Base-by-base conservation (phyloP, 2,113 vertebrate species). In the Eleginops maclovinus region DNA sequence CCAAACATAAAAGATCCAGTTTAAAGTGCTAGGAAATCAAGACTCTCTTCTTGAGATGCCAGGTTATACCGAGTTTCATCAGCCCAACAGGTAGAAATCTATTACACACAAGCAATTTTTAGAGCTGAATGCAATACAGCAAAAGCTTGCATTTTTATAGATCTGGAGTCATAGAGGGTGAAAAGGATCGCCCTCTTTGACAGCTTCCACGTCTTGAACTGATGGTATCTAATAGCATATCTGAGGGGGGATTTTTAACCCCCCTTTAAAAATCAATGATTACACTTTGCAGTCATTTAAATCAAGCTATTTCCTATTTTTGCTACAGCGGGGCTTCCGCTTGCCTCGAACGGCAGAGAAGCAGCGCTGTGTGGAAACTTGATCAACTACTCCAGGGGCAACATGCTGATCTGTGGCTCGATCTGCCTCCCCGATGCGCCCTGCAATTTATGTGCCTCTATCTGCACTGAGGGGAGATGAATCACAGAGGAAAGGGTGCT, bases 401-500 rank as follows among this genome's bases (percentile, higher is more conserved):
- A 59, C 83, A 67, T 4, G 83, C 87, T 72, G 85, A 79, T 89
- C 85, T 70, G 77, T n/a, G 67, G 76, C 81, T 84, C 73, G 62
- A 58, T 79, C 79, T 66, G 75, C 78, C 56, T 47, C 6, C 75
- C 79, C 4, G 55, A 77, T 75, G 86, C 1, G 64, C 54, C 36
- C 76, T 51, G 55, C 83, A 75, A 75, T 89, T 77, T 76, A 71
- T 77, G 72, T 62, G 68, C 64, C 69, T 85, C 64, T 36, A 55
- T 83, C 55, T 60, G 69, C 59, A 49, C 68, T 0, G 19, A 79
- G 47, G 72, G 77, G 72, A 50, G 74, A 82, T 83, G 82, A 85
- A 77, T 85, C 79, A 77, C 56, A 49, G 22, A 55, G 60, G 73
- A 58, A 40, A 72, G 55, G 75, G 41, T 47, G 28, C 53, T 17